phyloP scores from a whole-genome alignment of 2,113 vertebrate genomes.

The Mus pahari region DNA sequence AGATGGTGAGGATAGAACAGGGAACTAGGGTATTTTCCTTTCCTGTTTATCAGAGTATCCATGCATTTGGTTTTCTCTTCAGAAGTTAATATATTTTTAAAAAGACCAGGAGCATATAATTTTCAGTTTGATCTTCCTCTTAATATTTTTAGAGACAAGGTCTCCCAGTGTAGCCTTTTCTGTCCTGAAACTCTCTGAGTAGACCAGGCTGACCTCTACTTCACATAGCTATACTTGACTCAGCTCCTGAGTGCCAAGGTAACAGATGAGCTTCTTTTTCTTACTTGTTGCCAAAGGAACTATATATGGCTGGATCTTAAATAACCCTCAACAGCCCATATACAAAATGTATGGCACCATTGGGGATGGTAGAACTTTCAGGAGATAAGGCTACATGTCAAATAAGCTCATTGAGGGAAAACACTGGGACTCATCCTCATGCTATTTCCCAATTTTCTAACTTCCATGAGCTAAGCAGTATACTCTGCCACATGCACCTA shows the following conservation, averaged over 20 bases:
- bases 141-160: background rate
- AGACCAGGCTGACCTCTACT: background rate
- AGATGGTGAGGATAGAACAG: constrained; percentile 22
- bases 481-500: background rate
- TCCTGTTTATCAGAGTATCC: constrained; percentile 7
- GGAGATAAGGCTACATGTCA: background rate
- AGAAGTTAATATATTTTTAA: constrained; percentile 10
- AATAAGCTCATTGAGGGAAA: background rate
- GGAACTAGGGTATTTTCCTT: background rate
- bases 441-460: background rate
- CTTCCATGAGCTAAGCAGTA: background rate
- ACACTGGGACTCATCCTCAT: background rate
- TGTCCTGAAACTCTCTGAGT: background rate
- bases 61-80: constrained; percentile 35
- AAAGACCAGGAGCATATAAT: constrained; percentile 1
- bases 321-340: background rate
- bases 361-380: background rate
- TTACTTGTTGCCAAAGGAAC: background rate
- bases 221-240: background rate
- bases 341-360: background rate
- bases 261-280: background rate
- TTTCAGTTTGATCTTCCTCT: background rate
- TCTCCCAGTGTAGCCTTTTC: background rate
- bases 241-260: background rate
- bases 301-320: background rate